Evolutionary conservation across 2,797 vertebrate species (phyloP), one percentile per base, ranked within the genome.

Genomic region (Acanthurus leucopareius): DNA sequence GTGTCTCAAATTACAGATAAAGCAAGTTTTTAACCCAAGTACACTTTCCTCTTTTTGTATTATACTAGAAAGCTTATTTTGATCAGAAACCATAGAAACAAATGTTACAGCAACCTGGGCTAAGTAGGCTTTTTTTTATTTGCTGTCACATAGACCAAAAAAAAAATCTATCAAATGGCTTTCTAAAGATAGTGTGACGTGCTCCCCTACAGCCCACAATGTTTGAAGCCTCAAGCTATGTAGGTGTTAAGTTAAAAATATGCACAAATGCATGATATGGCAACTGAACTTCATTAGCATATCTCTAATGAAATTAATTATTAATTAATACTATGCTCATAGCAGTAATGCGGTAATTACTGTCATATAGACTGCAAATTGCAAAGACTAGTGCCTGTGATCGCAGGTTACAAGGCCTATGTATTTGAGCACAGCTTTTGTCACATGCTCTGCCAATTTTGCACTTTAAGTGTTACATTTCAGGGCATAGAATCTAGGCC

Each of bases 141-240:
- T 22, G 28, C 28, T 22, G 28, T 15, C 35, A 60, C 15, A 66
- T 69, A 84, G 69, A 60, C 8, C 20, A 40, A 64, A 77, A 53
- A 64, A 77, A 53, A 14, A 69, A 13, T 69, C 15, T 58, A 32
- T 61, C 64, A 71, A 80, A 16, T 79, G 48, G 45, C 28, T 66
- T 80, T 67, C 70, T 80, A 62, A 79, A 80, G 61, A 80, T 63
- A 62, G 61, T 52, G 62, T 49, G 74, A 70, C 53, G 73, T 65
- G 40, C 4, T 53, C 44, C 40, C 51, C 7, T 44, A 38, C 68
- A 73, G 20, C 11, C 9, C 4, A 44, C 8, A 49, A n/a, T 67
- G 59, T 15, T 53, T 69, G 2, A 22, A 51, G 53, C 35, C 17
- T 69, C 9, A 45, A 58, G 16, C 40, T 61, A 1, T 54, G 44